Evolutionary conservation across 2,888 invertebrate genomes (phyloP).

Genomic region (Melieria omissa): DNA sequence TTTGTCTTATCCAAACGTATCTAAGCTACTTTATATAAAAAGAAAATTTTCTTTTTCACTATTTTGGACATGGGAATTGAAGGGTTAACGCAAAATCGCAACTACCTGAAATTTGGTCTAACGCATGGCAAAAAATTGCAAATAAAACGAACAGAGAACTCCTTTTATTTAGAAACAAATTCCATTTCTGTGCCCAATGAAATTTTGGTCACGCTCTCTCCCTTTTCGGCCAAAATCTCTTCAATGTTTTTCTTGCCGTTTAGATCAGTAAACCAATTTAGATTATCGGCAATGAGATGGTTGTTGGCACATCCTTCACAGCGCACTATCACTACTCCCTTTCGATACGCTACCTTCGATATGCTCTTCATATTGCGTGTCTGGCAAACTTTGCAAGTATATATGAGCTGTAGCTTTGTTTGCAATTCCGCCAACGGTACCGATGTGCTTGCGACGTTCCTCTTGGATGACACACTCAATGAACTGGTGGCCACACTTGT

Average conservation of each 20-base stretch:
- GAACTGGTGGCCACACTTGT: neutral
- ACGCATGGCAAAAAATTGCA: too few relatives aligned
- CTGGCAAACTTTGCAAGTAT: constrained; percentile 59
- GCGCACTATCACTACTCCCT: constrained; percentile 60
- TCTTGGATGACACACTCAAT: neutral
- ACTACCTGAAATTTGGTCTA: too few relatives aligned
- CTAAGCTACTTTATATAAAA: too few relatives aligned
- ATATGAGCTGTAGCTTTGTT: constrained; percentile 48
- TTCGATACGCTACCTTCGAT: constrained; percentile 58
- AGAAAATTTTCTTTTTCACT: too few relatives aligned
- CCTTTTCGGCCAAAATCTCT: constrained; percentile 53
- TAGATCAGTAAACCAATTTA: constrained; percentile 58
- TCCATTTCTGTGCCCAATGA: neutral
- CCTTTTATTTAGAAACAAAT: neutral
- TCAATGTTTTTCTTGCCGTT: constrained; percentile 56
- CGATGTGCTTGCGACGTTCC: too few relatives aligned
- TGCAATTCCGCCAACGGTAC: too few relatives aligned
- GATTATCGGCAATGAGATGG: constrained; percentile 61
- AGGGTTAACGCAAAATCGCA: too few relatives aligned
- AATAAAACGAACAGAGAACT: neutral
- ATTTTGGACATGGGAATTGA: too few relatives aligned
- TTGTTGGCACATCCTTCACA: constrained; percentile 62
- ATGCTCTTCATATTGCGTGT: constrained; percentile 59
- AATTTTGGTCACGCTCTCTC: constrained; percentile 39
- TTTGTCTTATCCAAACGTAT: too few relatives aligned